These are phyloP conservation scores for Druon quercuslanigerum DNA, from an alignment of 1,140 invertebrate genomes.

Conservation along the genomic window DNA sequence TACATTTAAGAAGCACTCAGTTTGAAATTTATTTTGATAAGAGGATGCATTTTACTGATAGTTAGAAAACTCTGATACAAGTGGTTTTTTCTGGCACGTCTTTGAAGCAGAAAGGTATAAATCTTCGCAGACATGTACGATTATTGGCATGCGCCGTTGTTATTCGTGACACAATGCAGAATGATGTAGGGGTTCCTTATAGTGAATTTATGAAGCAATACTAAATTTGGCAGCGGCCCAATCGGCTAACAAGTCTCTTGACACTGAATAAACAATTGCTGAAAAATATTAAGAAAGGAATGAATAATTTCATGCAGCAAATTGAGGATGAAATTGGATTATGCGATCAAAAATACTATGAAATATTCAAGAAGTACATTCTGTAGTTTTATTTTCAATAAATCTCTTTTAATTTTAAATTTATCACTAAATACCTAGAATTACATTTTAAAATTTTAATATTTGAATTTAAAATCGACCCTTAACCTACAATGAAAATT, in stretches of 20 bases:
- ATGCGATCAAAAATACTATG: too few relatives aligned
- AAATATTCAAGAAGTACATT: too few relatives aligned
- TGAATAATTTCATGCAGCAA: constrained; percentile 34
- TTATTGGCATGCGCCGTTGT: constrained; percentile 55
- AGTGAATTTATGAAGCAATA: constrained; percentile 71
- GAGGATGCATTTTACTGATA: constrained; percentile 34
- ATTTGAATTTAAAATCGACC: too few relatives aligned
- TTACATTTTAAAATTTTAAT: too few relatives aligned
- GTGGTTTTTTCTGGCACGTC: constrained; percentile 1
- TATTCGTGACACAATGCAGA: constrained; percentile 64
- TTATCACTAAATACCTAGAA: too few relatives aligned
- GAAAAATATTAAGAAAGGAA: constrained; percentile 33
- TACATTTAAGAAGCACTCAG: background rate
- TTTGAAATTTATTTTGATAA: background rate
- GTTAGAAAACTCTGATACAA: constrained; percentile 42
- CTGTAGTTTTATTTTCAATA: too few relatives aligned
- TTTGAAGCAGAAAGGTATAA: constrained; percentile 43
- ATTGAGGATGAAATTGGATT: too few relatives aligned
- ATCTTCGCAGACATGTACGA: constrained; percentile 53
- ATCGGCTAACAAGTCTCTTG: constrained; percentile 54
- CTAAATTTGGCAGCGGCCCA: constrained; percentile 65
- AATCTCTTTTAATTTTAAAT: too few relatives aligned
- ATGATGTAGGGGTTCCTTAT: constrained; percentile 65
- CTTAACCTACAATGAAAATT: too few relatives aligned
- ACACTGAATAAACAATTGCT: constrained; percentile 60